phyloP scores from a whole-genome alignment of 2,797 vertebrate genomes.

The Parotocinclus haroldoi region DNA sequence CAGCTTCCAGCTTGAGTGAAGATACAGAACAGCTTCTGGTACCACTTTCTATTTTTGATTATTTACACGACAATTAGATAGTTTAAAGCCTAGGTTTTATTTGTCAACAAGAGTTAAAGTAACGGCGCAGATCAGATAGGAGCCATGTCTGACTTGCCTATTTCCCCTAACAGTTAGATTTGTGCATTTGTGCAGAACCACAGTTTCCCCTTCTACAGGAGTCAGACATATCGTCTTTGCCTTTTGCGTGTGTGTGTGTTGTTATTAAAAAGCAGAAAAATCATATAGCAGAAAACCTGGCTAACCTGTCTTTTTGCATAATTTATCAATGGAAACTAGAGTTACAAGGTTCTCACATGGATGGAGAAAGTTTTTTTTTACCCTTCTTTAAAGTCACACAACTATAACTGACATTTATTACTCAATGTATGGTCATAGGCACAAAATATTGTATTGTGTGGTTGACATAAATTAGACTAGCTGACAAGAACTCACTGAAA shows the following conservation, averaged over 20 bases:
- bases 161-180: slow-evolving; percentile 4
- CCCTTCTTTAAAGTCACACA: not conserved
- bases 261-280: too few species aligned
- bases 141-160: not conserved
- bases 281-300: too few species aligned
- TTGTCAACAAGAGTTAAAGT: not conserved
- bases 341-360: not conserved
- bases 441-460: not conserved
- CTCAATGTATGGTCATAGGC: not conserved
- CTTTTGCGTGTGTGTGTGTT: too few species aligned
- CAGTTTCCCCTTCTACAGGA: slow-evolving; percentile 34
- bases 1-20: slow-evolving; percentile 25
- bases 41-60: not conserved
- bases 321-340: not conserved
- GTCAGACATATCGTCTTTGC: slow-evolving; percentile 13
- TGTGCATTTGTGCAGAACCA: slow-evolving; percentile 34
- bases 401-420: not conserved
- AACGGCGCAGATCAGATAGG: not conserved
- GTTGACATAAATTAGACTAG: too few species aligned
- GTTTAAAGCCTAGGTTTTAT: not conserved
- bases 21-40: slow-evolving; percentile 48
- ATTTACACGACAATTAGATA: not conserved
- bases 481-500: too few species aligned
- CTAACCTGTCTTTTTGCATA: too few species aligned
- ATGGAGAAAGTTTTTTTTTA: not conserved